Evolutionary conservation across 2,113 vertebrate species (phyloP).

Genomic region (Carassius gibelio): DNA sequence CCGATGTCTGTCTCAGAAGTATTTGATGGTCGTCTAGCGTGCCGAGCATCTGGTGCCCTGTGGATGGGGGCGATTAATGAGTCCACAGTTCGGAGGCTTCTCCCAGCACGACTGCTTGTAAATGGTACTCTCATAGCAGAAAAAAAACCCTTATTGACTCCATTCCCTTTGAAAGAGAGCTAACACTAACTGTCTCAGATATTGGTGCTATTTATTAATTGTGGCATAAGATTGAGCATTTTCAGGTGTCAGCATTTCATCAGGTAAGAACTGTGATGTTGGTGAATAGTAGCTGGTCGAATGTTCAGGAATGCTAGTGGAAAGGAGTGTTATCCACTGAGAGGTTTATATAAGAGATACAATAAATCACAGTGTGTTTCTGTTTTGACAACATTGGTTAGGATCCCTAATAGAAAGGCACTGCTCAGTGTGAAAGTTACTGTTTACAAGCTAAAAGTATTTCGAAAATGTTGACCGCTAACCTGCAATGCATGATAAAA

Average conservation of each 20-base stretch:
- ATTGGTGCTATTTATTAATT: conserved; percentile 58
- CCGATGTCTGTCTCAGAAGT: conserved; percentile 33
- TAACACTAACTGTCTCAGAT: conserved; percentile 66
- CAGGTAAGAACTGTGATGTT: not conserved
- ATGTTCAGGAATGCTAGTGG: not conserved
- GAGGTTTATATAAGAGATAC: not conserved
- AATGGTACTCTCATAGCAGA: conserved; percentile 75
- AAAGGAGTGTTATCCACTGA: conserved; percentile 20
- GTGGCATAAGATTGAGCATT: not conserved
- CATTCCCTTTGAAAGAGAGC: conserved; percentile 74
- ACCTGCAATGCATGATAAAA: not conserved
- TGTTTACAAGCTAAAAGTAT: conserved; percentile 3
- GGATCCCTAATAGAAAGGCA: conserved; percentile 2
- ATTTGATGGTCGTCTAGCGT: conserved; percentile 62
- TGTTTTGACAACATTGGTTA: conserved; percentile 11
- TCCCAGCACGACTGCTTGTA: conserved; percentile 76
- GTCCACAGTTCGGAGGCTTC: conserved; percentile 68
- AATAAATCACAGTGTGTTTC: conserved; percentile 24
- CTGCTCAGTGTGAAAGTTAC: conserved; percentile 8
- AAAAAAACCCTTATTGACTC: conserved; percentile 68
- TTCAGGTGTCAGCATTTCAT: conserved; percentile 5
- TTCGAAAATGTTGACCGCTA: conserved; percentile 6
- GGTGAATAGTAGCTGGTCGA: not conserved
- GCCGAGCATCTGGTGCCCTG: conserved; percentile 73
- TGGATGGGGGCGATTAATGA: conserved; percentile 75